Base-by-base conservation (phyloP, 2,888 invertebrate species). In the Beris chalybata region DNA sequence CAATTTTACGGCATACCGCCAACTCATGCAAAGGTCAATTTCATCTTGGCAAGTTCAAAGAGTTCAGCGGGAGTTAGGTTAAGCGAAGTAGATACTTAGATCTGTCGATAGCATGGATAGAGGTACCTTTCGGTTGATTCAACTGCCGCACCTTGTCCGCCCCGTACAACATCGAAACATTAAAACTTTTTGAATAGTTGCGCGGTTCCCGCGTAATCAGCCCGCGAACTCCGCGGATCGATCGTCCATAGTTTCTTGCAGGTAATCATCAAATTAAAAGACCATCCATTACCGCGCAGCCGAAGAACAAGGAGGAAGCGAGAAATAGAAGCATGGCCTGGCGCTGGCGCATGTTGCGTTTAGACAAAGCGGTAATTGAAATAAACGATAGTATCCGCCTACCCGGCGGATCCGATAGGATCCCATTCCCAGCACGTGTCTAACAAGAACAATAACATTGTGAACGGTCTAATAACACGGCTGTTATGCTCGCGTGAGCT, bases 341-440 rank as follows among this genome's bases (percentile, higher is more conserved):
- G 61, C 61, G 61, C 61, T 52, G 55, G 65, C 64, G 61, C 65
- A 61, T 68, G 67, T 65, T 61, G 65, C 47, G 50, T 50, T 64
- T 68, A 59, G 68, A 66, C 66, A 61, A 69, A 66, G 69, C 66
- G 52, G 52, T 69, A 69, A 69, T 69, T 69, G 66, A 69, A 69
- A 69, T 69, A 66, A 69, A 66, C 69, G 66, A 69, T 58, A 65
- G 66, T 66, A 66, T 65, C 69, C 69, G 66, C 69, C 69, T 64
- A 69, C 69, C 64, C 47, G 59, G 55, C 47, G 59, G 55, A 66
- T 30, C 66, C 57, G 61, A 66, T 58, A 57, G 66, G 47, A 65
- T 65, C 56, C 38, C 65, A 15, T 54, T 65, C 68, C 54, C 68
- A 69, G 68, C 68, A 69, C 68, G 68, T 69, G 68, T 66, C 68